Evolutionary conservation across 1,140 invertebrate genomes (phyloP), one percentile per base, ranked within the genome.

Genomic region (Parasteatoda tepidariorum): DNA sequence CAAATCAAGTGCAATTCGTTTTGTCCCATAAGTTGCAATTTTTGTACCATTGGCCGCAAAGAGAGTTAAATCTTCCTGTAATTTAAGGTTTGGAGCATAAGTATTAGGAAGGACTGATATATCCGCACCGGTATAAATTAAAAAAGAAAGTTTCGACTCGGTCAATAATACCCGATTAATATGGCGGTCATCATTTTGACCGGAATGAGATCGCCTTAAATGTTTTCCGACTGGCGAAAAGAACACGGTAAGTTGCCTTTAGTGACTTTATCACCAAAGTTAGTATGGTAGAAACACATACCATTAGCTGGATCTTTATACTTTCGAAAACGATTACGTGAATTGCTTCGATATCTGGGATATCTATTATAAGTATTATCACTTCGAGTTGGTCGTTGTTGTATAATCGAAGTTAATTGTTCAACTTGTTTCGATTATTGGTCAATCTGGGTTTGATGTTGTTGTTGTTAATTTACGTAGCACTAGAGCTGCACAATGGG

Each of bases 271-370:
- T 28, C 57, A 54, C 79, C 84, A 71, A 66, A 83, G 5, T 68
- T 85, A 0, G 24, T 38, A 24, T 85, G 82, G 54, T 84, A 85
- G 11, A 68, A 85, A 48, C 84, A 85, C 11, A 31, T 3, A 34
- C 79, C 84, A 48, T 64, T 33, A 31, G 13, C 22, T 15, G 71
- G 2, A 22, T 74, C 71, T 22, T 74, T 74, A 26, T 64, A 78
- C 7, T 38, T 22, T 11, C 34, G 28, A 6, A 4, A 30, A 2
- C 3, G n/a, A 33, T 30, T 73, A 34, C 30, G 18, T 3, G 9
- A 28, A 11, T 4, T 15, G 4, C 28, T 24, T 15, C 48, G 34
- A 28, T 28, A 13, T 22, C 24, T 28, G 9, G 9, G 30, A 28
- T 34, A 31, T 31, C 64, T n/a, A 13, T 68, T 34, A 0, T 0